These are phyloP conservation scores for Heliconius hortense DNA, from an alignment of 2,888 invertebrate species.

Conservation along the genomic window DNA sequence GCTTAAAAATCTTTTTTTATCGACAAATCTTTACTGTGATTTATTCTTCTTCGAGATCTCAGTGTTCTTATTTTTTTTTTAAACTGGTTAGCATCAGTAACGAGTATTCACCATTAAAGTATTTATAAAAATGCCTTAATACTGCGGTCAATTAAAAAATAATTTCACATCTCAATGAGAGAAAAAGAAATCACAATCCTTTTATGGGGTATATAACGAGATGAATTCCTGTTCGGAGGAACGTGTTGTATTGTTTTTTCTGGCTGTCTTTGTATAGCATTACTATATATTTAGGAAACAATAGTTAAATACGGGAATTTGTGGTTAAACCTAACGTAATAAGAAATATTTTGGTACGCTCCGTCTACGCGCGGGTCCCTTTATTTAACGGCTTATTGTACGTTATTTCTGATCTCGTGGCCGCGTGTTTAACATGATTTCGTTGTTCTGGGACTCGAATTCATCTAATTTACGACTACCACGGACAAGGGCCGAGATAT, in stretches of 20 bases:
- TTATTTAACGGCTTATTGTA: constrained; percentile 42
- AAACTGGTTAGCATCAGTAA: constrained; percentile 34
- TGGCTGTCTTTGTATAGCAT: constrained; percentile 47
- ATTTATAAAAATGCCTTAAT: constrained; percentile 45
- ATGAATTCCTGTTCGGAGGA: constrained; percentile 60
- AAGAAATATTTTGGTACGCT: constrained; percentile 33
- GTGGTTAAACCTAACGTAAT: constrained; percentile 34
- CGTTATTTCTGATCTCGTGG: constrained; percentile 55
- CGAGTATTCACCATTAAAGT: constrained; percentile 38
- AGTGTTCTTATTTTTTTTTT: not conserved
- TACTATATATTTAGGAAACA: constrained; percentile 45
- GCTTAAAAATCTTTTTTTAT: not conserved
- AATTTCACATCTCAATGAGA: constrained; percentile 55
- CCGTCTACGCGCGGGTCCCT: constrained; percentile 33
- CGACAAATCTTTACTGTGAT: not conserved
- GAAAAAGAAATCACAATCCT: constrained; percentile 58
- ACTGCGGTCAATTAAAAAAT: constrained; percentile 51
- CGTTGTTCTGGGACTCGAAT: constrained; percentile 56
- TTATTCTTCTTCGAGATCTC: constrained; percentile 9
- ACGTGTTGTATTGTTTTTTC: constrained; percentile 60
- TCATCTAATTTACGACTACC: constrained; percentile 59
- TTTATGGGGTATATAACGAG: constrained; percentile 63
- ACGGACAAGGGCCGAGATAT: constrained; percentile 57
- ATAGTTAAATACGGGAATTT: constrained; percentile 33
- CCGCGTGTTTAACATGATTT: constrained; percentile 56